Base-by-base conservation (phyloP, 64 coral and sea anemone species). In the Stylophora pistillata region DNA sequence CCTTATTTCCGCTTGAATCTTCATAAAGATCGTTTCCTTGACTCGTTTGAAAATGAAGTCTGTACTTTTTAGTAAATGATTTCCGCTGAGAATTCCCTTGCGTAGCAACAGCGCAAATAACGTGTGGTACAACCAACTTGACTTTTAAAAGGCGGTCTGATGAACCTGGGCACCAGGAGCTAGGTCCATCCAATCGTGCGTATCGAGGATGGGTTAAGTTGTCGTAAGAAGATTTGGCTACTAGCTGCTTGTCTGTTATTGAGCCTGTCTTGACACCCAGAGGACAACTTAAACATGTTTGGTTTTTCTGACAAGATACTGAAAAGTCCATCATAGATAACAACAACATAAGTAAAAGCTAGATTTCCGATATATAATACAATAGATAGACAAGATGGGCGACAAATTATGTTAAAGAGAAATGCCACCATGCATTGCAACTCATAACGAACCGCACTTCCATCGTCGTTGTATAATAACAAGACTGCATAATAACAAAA, bases 31-130 rank as follows among this genome's bases (percentile, higher is more conserved):
- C 23, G 27, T 28, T 0, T 4, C 11, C 6, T 1, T 26, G n/a
- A 29, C n/a, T 53, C 11, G 53, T 57, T 78, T n/a, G 23, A 26
- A 78, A 16, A 10, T 9, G 0, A 5, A 78, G 53, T 2, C n/a
- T 25, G 76, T 78, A 78, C 2, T 57, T 58, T 26, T 17, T 56
- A 57, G 54, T 26, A 28, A 78, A 56, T 26, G 14, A 78, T 21
- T 53, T 54, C 56, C 29, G 52, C 0, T 78, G 20, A 18, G 11
- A 78, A 6, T 56, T 56, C 21, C 76, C 76, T 78, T 78, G 76
- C 28, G 76, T 78, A n/a, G 76, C 76, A 7, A 78, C 52, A 78
- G 76, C 76, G 25, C 76, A 78, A 3, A 78, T 56, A 23, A 10
- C 13, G 56, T 78, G 76, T 14, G 56, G 76, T 15, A 55, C 54